These are phyloP conservation scores for human (Homo sapiens) DNA, from an alignment of 2,113 vertebrate genomes.

Conservation along the genomic window DNA sequence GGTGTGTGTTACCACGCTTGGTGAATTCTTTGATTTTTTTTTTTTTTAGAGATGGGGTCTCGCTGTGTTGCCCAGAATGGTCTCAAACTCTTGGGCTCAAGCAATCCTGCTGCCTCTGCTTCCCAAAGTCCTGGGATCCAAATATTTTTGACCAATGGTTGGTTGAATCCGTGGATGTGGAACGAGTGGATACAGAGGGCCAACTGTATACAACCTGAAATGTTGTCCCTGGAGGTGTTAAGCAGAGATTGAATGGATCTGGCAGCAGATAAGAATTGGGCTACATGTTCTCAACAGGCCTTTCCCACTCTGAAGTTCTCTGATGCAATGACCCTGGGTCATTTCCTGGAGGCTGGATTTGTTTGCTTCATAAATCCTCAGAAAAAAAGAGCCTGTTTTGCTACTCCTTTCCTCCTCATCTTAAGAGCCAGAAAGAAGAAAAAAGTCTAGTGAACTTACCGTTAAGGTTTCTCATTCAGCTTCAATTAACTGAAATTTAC, in stretches of 20 bases:
- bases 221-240: not conserved
- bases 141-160: not conserved
- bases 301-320: slow-evolving; percentile 6
- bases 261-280: not conserved
- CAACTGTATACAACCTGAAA: not conserved
- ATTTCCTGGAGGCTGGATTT: slow-evolving; percentile 62
- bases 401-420: slow-evolving; percentile 58
- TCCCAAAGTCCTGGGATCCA: no score
- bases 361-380: slow-evolving; percentile 65
- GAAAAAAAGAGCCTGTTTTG: slow-evolving; percentile 9
- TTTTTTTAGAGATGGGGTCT: no score
- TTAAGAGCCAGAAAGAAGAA: slow-evolving; percentile 10
- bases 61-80: no score
- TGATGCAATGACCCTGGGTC: slow-evolving; percentile 18
- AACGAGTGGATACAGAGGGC: not conserved
- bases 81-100: no score
- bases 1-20: no score
- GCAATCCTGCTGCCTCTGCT: no score
- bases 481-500: slow-evolving; percentile 52
- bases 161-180: not conserved
- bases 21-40: no score
- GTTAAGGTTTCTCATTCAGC: slow-evolving; percentile 52
- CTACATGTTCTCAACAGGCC: not conserved
- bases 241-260: not conserved
- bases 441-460: slow-evolving; percentile 10